phyloP scores from a whole-genome alignment of 37 sponge, comb jelly and placozoan genomes.

The Beroe forskalii region DNA sequence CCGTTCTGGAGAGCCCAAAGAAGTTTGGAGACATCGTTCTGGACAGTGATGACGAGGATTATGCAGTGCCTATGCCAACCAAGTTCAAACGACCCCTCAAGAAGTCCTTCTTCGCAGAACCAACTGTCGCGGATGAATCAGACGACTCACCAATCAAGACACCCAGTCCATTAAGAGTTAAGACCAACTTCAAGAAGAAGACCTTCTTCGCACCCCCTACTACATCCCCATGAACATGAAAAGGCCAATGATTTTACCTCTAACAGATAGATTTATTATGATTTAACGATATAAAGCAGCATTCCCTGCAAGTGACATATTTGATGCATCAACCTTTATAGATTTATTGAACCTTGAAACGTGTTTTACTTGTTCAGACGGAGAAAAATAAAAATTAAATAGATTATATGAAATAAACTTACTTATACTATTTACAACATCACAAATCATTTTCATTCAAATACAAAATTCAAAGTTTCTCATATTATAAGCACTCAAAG shows the following conservation, averaged over 20 bases:
- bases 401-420: neutral
- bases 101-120: constrained; percentile 31
- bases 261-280: too few relatives aligned
- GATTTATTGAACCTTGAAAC: too few relatives aligned
- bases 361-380: too few relatives aligned
- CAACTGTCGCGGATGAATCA: neutral
- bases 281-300: too few relatives aligned
- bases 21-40: constrained; percentile 49
- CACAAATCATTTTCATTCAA: neutral
- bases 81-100: neutral
- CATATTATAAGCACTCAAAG: too few relatives aligned
- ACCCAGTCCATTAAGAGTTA: neutral
- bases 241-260: too few relatives aligned
- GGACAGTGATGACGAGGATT: constrained; percentile 32
- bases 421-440: constrained; percentile 59
- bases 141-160: constrained; percentile 3
- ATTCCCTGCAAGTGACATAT: too few relatives aligned
- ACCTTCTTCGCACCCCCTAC: constrained; percentile 35
- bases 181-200: neutral
- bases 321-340: too few relatives aligned
- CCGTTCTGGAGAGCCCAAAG: neutral
- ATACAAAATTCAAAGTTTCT: constrained; percentile 34
- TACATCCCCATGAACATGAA: neutral
- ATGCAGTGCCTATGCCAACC: neutral
- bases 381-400: too few relatives aligned